Conservation (phyloP, 2,113 vertebrate species). For the Phyllostomus hastatus region DNA sequence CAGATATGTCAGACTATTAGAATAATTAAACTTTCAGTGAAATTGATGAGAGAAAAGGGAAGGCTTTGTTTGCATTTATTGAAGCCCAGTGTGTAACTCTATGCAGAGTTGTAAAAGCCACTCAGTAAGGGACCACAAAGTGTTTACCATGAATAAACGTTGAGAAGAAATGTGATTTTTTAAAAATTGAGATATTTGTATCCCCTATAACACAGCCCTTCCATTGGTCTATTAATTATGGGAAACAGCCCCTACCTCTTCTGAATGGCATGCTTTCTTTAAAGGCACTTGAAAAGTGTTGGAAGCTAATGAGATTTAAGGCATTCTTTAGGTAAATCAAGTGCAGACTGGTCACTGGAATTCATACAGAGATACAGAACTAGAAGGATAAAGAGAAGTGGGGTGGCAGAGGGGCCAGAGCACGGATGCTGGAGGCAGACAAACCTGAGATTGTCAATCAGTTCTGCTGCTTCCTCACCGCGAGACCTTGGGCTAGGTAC, state of each 20-base stretch:
- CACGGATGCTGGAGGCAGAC: background rate
- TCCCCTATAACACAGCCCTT: background rate
- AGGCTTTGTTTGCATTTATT: background rate
- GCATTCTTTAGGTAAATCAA: background rate
- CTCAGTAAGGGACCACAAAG: background rate
- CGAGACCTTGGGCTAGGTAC: background rate
- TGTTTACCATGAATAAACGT: background rate
- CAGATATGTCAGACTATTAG: conserved; percentile 40
- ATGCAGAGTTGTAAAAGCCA: background rate
- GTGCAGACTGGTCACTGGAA: background rate
- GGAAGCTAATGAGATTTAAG: background rate
- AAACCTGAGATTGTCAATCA: background rate
- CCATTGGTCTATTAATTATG: background rate
- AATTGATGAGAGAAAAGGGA: background rate
- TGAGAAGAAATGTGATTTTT: background rate
- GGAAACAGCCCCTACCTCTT: background rate
- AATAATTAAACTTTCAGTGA: conserved; percentile 27
- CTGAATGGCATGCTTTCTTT: background rate
- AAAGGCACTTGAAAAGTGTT: background rate
- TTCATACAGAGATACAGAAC: background rate
- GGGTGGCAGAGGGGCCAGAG: background rate
- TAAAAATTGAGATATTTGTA: background rate
- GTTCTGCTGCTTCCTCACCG: background rate
- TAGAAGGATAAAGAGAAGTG: background rate
- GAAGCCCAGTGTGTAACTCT: background rate